Evolutionary conservation across 2,888 invertebrate species (phyloP).

Genomic region (Phasia obesa): DNA sequence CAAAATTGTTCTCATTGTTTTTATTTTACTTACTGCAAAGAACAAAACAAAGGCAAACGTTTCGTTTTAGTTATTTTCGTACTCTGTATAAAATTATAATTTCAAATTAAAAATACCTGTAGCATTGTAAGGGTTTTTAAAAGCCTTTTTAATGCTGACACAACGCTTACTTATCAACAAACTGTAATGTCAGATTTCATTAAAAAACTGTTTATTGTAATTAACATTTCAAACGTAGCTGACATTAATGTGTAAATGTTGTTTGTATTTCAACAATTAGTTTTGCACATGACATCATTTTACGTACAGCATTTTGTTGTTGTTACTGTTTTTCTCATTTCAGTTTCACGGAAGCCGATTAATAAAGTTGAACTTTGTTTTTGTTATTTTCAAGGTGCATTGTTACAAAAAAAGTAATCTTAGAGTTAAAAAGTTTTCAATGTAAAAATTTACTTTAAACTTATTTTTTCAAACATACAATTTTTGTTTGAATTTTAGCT

Average conservation of each 20-base stretch:
- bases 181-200: slow-evolving; percentile 2
- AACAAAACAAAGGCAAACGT: no score
- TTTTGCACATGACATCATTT: slow-evolving; percentile 65
- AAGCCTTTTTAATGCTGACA: no score
- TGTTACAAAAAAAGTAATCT: slow-evolving; percentile 48
- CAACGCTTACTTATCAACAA: background rate
- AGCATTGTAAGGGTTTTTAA: no score
- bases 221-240: slow-evolving; percentile 46
- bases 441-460: slow-evolving; percentile 24
- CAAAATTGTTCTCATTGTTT: no score
- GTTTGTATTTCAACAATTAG: slow-evolving; percentile 32
- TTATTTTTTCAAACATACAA: slow-evolving; percentile 1
- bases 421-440: slow-evolving; percentile 22
- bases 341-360: slow-evolving; percentile 64
- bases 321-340: slow-evolving; percentile 28
- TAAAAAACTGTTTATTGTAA: slow-evolving; percentile 15
- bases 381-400: slow-evolving; percentile 68
- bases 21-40: no score
- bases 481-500: slow-evolving; percentile 16
- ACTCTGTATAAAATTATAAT: no score
- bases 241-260: slow-evolving; percentile 35
- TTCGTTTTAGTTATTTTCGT: no score
- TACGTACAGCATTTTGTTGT: slow-evolving; percentile 23
- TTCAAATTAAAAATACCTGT: no score
- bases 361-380: slow-evolving; percentile 64